Evolutionary conservation across 2,113 vertebrate genomes (phyloP), one percentile per base, ranked within the genome.

Genomic region (Notothenia coriiceps): DNA sequence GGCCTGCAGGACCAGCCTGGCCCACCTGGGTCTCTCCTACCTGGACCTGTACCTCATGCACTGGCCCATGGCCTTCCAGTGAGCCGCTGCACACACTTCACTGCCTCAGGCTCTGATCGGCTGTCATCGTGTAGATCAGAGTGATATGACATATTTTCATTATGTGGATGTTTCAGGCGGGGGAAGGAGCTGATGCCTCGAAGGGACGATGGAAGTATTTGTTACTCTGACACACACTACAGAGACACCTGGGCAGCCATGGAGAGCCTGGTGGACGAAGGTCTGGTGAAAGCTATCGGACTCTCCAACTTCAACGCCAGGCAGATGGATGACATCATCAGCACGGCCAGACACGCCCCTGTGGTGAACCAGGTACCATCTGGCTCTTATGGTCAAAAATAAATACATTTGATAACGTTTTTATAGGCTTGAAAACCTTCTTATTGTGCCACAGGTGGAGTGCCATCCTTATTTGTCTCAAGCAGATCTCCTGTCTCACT

Each of bases 1-100:
- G 6, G 92, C 94, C 0, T 95, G 95, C 77, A 91, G 75, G 82
- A 92, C 80, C 73, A 94, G 81, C 54, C 79, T 95, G 61, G 51
- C 78, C 46, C 88, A 95, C 62, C 88, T 95, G 71, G 88, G 90
- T 57, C 90, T 95, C 33, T 73, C 78, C 74, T 95, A 93, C 68
- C 50, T 95, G 84, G 94, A 95, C 70, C 89, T 95, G 43, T 95
- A 95, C 86, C 94, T 95, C n/a, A 94, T 95, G 83, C 95, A 95
- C 85, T 95, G 94, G 94, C 94, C 95, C 43, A 94, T 95, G 90
- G 94, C 93, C n/a, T 95, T 95, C 74, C 88, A 93, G 94, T 94
- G 82, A 92, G 94, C 71, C 22, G 22, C 55, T 29, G 33, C 59
- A 46, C 51, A 52, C 35, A 64, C 5, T 35, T 10, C 18, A 12